Evolutionary conservation across 1,140 invertebrate genomes (phyloP), one percentile per base, ranked within the genome.

Genomic region (Drosophila ironensis): DNA sequence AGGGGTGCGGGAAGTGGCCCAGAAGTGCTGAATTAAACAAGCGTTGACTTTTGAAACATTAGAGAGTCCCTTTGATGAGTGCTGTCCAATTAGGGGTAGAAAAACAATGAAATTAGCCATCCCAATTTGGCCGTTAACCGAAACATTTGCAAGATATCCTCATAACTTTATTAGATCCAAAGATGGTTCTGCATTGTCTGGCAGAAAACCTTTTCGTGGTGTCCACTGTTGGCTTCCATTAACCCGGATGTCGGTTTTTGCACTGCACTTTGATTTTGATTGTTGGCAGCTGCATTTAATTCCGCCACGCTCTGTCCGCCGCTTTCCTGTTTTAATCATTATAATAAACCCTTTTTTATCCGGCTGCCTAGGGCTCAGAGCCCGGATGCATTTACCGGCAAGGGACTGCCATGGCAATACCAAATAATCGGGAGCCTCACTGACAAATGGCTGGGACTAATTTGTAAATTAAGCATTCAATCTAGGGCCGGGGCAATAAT

Each of bases 281-380:
- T 81, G 72, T 72, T 52, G 72, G 77, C 76, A 50, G 35, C 59
- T 61, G 72, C 59, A 54, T 27, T 64, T 53, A 37, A 57, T 35
- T 53, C 22, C 4, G 14, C 25, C 25, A 47, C 42, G 25, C 52
- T 46, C 16, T 46, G 22, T 24, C 28, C 9, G 17, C 3, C 16
- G 7, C 20, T 12, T 19, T 17, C 22, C 35, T 20, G 61, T 57
- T 76, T 77, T 72, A 82, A 84, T 84, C 73, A 82, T 70, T 66
- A 84, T 84, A 82, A 82, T 84, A 84, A 71, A 57, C 57, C 69
- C n/a, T n/a, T 81, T 82, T 82, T 76, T 81, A 68, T 48, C 38
- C 17, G 50, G 17, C 71, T 72, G 61, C 61, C 53, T 42, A 22
- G 25, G 59, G 78, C 78, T 77, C 77, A 64, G 60, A 77, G 72